These are phyloP conservation scores for Thripadectes ignobilis DNA, from an alignment of 2,797 vertebrate species.

Conservation along the genomic window DNA sequence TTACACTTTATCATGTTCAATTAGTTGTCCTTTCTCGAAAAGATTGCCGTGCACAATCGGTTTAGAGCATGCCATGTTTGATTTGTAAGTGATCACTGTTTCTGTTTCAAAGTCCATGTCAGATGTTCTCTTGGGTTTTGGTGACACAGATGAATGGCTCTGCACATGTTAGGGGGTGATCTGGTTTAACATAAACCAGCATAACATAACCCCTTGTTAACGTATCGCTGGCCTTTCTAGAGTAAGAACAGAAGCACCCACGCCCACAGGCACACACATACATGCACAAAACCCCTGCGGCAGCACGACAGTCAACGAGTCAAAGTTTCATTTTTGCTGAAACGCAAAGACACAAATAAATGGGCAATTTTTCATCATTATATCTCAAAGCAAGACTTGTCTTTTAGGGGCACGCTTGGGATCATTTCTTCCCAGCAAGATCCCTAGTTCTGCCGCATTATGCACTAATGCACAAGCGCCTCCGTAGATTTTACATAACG, in stretches of 20 bases:
- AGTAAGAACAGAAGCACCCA: not conserved
- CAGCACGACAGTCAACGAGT: conserved; percentile 13
- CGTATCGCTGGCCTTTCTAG: conserved; percentile 62
- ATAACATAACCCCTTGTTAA: conserved; percentile 83
- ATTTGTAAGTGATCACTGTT: conserved; percentile 88
- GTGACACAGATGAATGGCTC: conserved; percentile 87
- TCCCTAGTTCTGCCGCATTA: conserved; percentile 55
- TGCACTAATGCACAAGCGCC: conserved; percentile 32
- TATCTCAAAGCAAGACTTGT: conserved; percentile 75
- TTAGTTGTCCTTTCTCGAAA: conserved; percentile 91
- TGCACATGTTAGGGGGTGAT: conserved; percentile 83
- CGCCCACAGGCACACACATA: not conserved
- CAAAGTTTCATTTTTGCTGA: conserved; percentile 65
- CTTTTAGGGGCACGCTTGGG: conserved; percentile 76
- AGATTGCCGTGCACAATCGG: conserved; percentile 91
- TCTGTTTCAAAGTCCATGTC: conserved; percentile 80
- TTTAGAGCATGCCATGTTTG: conserved; percentile 95
- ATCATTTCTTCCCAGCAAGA: conserved; percentile 81
- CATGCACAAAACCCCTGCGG: not conserved
- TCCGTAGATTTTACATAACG: conserved; percentile 55
- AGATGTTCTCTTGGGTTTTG: conserved; percentile 84
- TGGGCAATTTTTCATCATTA: conserved; percentile 81
- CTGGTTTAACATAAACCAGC: conserved; percentile 82
- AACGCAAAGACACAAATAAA: conserved; percentile 67
- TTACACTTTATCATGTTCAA: conserved; percentile 99